Evolutionary conservation across 53 echinoderm and acorn worm genomes (phyloP), one percentile per base, ranked within the genome.

Genomic region (Temnopleurus reevesii): DNA sequence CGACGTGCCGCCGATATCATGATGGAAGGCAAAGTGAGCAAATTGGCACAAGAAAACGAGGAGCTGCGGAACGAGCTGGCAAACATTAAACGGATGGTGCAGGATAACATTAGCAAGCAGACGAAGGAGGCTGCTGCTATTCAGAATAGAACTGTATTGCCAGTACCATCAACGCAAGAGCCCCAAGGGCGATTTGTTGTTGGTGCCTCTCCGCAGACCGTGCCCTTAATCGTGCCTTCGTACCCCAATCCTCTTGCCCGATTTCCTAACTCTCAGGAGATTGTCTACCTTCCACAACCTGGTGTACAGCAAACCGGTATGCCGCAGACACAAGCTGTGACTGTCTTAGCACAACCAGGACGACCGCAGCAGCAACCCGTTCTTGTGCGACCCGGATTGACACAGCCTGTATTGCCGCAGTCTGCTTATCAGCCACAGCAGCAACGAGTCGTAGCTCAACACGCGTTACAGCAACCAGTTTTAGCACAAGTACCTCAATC

Each of bases 1-100:
- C 91, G 96, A 21, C 92, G 99, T 3, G 30, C 93, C 5, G 94
- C 92, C 19, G 99, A 99, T 89, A 76, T 91, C 36, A 86, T 96
- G 2, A 60, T 99, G 81, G 99, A 99, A 89, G 56, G 80, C 21
- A 91, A 84, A 0, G 94, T 96, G 28, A 55, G 94, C 49, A 91
- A 90, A 23, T 92, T 99, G 18, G 90, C 94, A 26, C 85, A 87
- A 47, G 99, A 99, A 71, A 99, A 99, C 41, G 86, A 85, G 34
- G 65, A 81, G 29, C 80, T 99, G 13, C 92, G 89, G 76, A 92
- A 89, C 13, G 94, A 96, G 81, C 90, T 99, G 35, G 59, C 44
- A 29, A 91, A 81, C 19, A 86, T 99, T 28, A 93, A 90, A 65
- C 55, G 90, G 9, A 12, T 87, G 71, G 51, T 87, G 19, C 59